These are phyloP conservation scores for Serripes groenlandicus DNA, from an alignment of 2,888 invertebrate species.

Conservation along the genomic window DNA sequence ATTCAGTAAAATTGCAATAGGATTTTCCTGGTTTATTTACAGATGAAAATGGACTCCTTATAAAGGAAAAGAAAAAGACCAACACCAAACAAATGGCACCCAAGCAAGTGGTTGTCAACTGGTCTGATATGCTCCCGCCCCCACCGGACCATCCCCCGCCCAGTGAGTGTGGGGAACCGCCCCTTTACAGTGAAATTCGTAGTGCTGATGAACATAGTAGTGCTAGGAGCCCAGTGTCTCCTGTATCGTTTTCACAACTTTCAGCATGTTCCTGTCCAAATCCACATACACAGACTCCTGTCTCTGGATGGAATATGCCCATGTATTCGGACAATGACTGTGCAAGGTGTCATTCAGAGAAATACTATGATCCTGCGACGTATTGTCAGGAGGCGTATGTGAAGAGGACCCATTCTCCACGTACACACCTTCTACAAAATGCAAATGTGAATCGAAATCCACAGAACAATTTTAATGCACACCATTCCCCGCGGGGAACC, in stretches of 20 bases:
- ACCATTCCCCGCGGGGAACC: conserved; percentile 62
- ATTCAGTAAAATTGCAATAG: too few relatives aligned
- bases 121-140: conserved; percentile 86
- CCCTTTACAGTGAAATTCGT: conserved; percentile 66
- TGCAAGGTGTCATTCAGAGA: conserved; percentile 71
- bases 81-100: conserved; percentile 54
- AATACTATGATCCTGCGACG: conserved; percentile 72
- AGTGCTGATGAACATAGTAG: conserved; percentile 56
- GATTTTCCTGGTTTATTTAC: conserved; percentile 38
- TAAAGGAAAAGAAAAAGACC: conserved; percentile 73
- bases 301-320: conserved; percentile 73
- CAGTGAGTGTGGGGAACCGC: conserved; percentile 80
- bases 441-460: conserved; percentile 53
- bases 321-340: conserved; percentile 81
- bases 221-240: conserved; percentile 77
- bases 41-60: conserved; percentile 82
- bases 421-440: conserved; percentile 53
- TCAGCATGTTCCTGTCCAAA: conserved; percentile 82
- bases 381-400: conserved; percentile 76
- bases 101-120: conserved; percentile 83
- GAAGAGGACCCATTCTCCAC: conserved; percentile 70
- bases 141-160: conserved; percentile 87
- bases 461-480: conserved; percentile 34
- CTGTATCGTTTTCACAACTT: conserved; percentile 79
- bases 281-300: conserved; percentile 76